phyloP scores from a whole-genome alignment of 2,888 invertebrate genomes.

The Girardia tigrina region DNA sequence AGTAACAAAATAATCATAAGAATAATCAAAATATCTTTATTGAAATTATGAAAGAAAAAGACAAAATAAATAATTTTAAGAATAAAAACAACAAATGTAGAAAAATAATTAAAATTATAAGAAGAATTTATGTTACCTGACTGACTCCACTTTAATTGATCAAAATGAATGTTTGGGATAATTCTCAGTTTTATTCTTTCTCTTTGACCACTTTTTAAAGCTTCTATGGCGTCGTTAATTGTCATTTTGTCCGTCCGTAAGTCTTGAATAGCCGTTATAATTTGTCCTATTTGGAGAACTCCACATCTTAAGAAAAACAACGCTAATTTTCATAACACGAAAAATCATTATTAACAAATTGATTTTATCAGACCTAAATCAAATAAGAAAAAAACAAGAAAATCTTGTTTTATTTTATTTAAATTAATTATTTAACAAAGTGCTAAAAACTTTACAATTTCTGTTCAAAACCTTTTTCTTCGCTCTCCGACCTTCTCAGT shows the following conservation, averaged over 20 bases:
- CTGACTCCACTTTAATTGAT: slow-evolving; percentile 10
- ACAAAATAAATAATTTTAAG: too few species aligned
- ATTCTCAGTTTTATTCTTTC: slow-evolving; percentile 26
- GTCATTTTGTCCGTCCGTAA: slow-evolving; percentile 54
- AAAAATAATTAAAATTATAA: too few species aligned
- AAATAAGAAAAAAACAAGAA: not conserved
- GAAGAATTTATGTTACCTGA: not conserved
- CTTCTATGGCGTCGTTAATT: slow-evolving; percentile 49
- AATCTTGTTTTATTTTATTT: too few species aligned
- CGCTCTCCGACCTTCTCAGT: too few species aligned
- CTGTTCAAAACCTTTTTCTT: too few species aligned
- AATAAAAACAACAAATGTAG: too few species aligned
- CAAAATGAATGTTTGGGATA: slow-evolving; percentile 11
- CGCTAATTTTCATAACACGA: not conserved
- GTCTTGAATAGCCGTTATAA: slow-evolving; percentile 70
- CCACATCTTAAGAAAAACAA: slow-evolving; percentile 42
- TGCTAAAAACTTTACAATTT: too few species aligned
- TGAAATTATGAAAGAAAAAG: too few species aligned
- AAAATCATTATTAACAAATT: not conserved
- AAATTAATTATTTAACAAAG: too few species aligned
- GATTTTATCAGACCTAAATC: not conserved
- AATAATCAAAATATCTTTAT: too few species aligned
- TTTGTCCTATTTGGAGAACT: slow-evolving; percentile 58
- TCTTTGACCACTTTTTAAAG: slow-evolving; percentile 40
- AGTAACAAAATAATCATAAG: too few species aligned